phyloP scores from a whole-genome alignment of 2,797 vertebrate species.

The Rhyacichthys aspro region DNA sequence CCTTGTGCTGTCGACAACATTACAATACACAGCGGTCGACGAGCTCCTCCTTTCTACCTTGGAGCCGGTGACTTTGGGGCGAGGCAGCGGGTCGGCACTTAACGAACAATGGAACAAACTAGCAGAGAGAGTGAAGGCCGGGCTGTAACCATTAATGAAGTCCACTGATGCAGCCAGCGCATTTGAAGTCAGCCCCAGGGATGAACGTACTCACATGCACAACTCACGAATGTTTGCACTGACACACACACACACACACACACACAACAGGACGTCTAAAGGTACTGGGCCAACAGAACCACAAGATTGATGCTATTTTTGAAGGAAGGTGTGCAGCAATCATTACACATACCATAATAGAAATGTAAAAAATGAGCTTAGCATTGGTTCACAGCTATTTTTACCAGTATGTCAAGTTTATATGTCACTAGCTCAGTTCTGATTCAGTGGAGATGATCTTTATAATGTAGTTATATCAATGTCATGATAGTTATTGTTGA shows the following conservation, averaged over 20 bases:
- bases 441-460: too few species aligned
- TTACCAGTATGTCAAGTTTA: too few species aligned
- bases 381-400: too few species aligned
- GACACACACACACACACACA: conserved; percentile 32
- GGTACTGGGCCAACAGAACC: not conserved
- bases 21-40: too few species aligned
- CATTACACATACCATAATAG: too few species aligned
- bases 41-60: not conserved
- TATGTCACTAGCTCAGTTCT: too few species aligned
- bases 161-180: conserved; percentile 57
- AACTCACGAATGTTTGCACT: conserved; percentile 23
- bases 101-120: conserved; percentile 65
- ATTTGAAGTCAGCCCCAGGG: conserved; percentile 54
- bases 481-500: too few species aligned
- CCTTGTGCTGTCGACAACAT: too few species aligned
- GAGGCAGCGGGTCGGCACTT: conserved; percentile 39
- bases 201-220: conserved; percentile 34
- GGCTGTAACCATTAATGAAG: conserved; percentile 67
- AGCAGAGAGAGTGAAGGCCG: conserved; percentile 36
- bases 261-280: conserved; percentile 1
- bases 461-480: too few species aligned
- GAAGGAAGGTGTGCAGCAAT: too few species aligned
- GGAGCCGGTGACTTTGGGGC: conserved; percentile 22
- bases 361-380: too few species aligned
- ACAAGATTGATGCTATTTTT: too few species aligned